Conservation (phyloP, 2,113 vertebrate genomes). For the Sinocyclocheilus anshuiensis region DNA sequence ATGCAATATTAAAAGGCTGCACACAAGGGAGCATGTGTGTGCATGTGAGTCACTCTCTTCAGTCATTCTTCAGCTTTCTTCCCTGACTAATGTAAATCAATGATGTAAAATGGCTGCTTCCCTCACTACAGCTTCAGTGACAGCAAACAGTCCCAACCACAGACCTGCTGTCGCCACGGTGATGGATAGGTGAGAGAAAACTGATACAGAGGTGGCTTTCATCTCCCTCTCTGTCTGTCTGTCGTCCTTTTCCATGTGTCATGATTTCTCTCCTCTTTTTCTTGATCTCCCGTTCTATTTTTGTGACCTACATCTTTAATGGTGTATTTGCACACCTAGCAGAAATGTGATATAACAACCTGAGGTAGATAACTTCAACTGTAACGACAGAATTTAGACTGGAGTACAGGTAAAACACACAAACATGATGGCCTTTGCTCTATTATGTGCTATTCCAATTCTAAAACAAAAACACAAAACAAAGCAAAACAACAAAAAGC, state of each 20-base stretch:
- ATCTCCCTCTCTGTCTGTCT: slow-evolving; percentile 31
- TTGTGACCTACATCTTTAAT: neutral
- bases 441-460: neutral
- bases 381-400: neutral
- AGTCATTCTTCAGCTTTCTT: neutral
- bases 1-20: slow-evolving; percentile 55
- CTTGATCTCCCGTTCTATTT: slow-evolving; percentile 5
- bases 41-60: slow-evolving; percentile 18
- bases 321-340: slow-evolving; percentile 7
- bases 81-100: slow-evolving; percentile 50
- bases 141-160: slow-evolving; percentile 49
- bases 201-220: slow-evolving; percentile 25
- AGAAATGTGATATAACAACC: slow-evolving; percentile 17
- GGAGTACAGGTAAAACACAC: neutral
- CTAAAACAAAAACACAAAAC: neutral
- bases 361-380: neutral
- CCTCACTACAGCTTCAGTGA: slow-evolving; percentile 45
- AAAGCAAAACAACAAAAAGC: neutral
- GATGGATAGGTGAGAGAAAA: slow-evolving; percentile 36
- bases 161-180: slow-evolving; percentile 35
- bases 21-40: slow-evolving; percentile 16
- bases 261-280: slow-evolving; percentile 22
- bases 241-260: slow-evolving; percentile 29
- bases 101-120: slow-evolving; percentile 40
- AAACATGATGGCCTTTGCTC: neutral